Evolutionary conservation across 92 coral and sea anemone genomes (phyloP).

Genomic region (Porites evermanni): DNA sequence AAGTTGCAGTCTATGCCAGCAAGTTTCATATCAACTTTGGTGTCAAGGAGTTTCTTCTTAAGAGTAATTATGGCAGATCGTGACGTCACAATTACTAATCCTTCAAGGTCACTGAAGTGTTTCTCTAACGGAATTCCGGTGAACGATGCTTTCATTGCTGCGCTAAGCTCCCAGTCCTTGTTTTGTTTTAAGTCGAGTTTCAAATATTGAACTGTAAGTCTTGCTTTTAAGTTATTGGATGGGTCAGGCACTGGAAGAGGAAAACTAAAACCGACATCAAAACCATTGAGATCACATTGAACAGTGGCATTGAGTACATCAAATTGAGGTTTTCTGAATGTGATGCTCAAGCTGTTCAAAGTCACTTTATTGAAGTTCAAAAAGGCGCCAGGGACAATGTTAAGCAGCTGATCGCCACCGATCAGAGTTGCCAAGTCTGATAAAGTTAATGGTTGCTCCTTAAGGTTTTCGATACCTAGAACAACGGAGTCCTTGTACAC

Average conservation of each 20-base stretch:
- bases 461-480: constrained; percentile 31
- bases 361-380: constrained; percentile 40
- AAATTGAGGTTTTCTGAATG: constrained; percentile 54
- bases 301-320: constrained; percentile 43
- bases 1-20: constrained; percentile 56
- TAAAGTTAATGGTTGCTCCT: constrained; percentile 40
- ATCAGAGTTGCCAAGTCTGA: constrained; percentile 51
- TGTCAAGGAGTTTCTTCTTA: constrained; percentile 24
- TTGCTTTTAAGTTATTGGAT: constrained; percentile 43
- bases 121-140: constrained; percentile 58
- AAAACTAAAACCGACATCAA: constrained; percentile 65
- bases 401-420: constrained; percentile 56
- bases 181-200: constrained; percentile 16
- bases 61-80: constrained; percentile 23
- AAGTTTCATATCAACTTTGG: constrained; percentile 25
- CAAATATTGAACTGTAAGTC: constrained; percentile 45
- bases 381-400: constrained; percentile 46
- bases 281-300: constrained; percentile 53
- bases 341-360: constrained; percentile 44
- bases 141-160: constrained; percentile 43
- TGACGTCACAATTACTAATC: constrained; percentile 48
- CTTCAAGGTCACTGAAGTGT: constrained; percentile 36
- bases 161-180: constrained; percentile 50
- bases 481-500: constrained; percentile 5
- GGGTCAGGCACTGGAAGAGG: constrained; percentile 66